A percentile compares a stretch with the other conserved stretches of the same genome.
These are phyloP conservation scores for Schizopygopsis pylzovi DNA, from an alignment of 2,797 vertebrate genomes.

Conservation along the genomic window DNA sequence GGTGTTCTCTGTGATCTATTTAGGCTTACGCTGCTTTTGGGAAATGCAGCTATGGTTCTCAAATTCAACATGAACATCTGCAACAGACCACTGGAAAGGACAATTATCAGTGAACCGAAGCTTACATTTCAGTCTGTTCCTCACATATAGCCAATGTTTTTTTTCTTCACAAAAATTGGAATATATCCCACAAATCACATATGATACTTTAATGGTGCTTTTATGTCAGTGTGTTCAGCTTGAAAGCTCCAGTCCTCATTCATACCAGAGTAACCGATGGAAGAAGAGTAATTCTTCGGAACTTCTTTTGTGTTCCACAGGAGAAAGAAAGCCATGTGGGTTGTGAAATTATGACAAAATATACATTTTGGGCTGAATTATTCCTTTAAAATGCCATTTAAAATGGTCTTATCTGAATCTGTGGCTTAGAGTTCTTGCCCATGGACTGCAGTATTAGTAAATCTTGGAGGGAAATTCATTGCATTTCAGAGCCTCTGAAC, in stretches of 20 bases:
- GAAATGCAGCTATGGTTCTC: not conserved
- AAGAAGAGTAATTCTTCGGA: not conserved
- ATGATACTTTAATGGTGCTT: not conserved
- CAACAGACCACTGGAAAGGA: not conserved
- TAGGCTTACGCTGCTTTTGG: not conserved
- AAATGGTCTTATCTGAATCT: not conserved
- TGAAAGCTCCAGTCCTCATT: not conserved
- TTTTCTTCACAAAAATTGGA: not conserved
- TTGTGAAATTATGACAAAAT: not conserved
- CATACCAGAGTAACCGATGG: not conserved
- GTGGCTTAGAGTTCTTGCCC: not conserved
- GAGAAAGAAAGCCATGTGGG: not conserved
- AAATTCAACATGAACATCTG: not conserved
- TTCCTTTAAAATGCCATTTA: constrained; percentile 2
- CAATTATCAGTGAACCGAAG: not conserved
- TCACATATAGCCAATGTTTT: not conserved
- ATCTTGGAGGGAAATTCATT: constrained; percentile 23
- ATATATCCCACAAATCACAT: not conserved
- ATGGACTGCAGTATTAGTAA: constrained; percentile 5
- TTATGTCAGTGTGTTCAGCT: not conserved
- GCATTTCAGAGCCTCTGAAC: constrained; percentile 12
- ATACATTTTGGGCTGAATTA: not conserved
- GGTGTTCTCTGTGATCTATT: not conserved
- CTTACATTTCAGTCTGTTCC: not conserved
- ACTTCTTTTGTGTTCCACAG: not conserved